These are phyloP conservation scores for Lasioglossum vierecki DNA, from an alignment of 2,888 invertebrate genomes.

Conservation along the genomic window DNA sequence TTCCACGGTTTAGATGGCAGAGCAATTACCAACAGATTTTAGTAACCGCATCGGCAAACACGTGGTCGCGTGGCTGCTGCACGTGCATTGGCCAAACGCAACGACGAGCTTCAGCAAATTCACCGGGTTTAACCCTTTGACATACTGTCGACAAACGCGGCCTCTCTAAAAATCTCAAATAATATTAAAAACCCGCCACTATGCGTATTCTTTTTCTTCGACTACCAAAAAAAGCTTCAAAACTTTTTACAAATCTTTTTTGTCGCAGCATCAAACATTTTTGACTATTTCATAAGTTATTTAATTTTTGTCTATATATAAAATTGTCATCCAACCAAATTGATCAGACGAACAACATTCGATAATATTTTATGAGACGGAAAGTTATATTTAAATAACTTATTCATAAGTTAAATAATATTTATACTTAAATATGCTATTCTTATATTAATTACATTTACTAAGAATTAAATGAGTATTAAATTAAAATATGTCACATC, in stretches of 20 bases:
- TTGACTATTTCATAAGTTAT: not conserved
- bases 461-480: too few species aligned
- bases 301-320: not conserved
- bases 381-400: too few species aligned
- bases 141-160: not conserved
- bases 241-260: not conserved
- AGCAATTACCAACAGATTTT: not conserved
- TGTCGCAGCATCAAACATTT: not conserved
- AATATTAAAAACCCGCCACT: not conserved
- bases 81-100: not conserved
- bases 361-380: too few species aligned
- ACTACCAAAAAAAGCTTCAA: not conserved
- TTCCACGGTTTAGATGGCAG: not conserved
- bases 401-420: too few species aligned
- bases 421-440: too few species aligned
- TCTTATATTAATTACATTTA: too few species aligned
- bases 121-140: not conserved
- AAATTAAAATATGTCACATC: not conserved
- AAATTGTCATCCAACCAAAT: not conserved
- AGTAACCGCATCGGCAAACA: conserved; percentile 1
- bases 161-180: not conserved
- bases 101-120: not conserved
- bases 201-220: not conserved
- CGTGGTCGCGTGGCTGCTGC: not conserved
- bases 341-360: not conserved